These are phyloP conservation scores for Mongoloraphidia duomilia DNA, from an alignment of 2,888 invertebrate species.

Conservation along the genomic window DNA sequence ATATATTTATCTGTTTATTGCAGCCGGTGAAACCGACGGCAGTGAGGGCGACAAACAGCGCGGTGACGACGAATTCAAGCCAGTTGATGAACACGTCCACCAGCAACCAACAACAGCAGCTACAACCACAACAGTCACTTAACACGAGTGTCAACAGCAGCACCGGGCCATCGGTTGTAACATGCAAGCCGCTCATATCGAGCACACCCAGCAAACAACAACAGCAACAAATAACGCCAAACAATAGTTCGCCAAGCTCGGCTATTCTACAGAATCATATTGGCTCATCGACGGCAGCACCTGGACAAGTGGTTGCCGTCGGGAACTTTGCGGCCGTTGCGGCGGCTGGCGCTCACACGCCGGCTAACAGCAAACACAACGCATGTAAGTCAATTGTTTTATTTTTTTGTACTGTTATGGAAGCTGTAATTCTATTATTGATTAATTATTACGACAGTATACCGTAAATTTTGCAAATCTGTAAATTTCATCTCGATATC, in stretches of 20 bases:
- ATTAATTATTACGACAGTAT: too few species aligned
- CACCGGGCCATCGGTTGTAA: slow-evolving; percentile 4
- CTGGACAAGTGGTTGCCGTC: slow-evolving; percentile 18
- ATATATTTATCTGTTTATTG: slow-evolving; percentile 11
- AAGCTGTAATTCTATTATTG: too few species aligned
- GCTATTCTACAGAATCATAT: slow-evolving; percentile 13
- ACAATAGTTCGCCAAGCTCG: slow-evolving; percentile 29
- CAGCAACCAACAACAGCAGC: background rate
- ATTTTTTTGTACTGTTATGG: background rate
- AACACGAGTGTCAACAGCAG: slow-evolving; percentile 24
- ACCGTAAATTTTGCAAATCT: too few species aligned
- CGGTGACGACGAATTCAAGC: slow-evolving; percentile 35
- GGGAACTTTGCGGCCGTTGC: slow-evolving; percentile 54
- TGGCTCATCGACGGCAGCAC: slow-evolving; percentile 24
- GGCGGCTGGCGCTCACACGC: slow-evolving; percentile 25
- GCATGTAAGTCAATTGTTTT: slow-evolving; percentile 26
- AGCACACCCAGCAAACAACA: slow-evolving; percentile 27
- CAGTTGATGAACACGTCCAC: slow-evolving; percentile 30
- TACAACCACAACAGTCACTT: slow-evolving; percentile 16
- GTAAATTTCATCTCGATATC: too few species aligned
- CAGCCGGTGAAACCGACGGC: slow-evolving; percentile 81
- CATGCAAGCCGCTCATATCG: slow-evolving; percentile 25
- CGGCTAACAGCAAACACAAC: slow-evolving; percentile 27
- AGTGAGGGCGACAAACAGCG: slow-evolving; percentile 45
- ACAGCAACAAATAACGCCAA: slow-evolving; percentile 25